Base-by-base conservation (phyloP, 64 coral and sea anemone genomes). In the Actinia tenebrosa region DNA sequence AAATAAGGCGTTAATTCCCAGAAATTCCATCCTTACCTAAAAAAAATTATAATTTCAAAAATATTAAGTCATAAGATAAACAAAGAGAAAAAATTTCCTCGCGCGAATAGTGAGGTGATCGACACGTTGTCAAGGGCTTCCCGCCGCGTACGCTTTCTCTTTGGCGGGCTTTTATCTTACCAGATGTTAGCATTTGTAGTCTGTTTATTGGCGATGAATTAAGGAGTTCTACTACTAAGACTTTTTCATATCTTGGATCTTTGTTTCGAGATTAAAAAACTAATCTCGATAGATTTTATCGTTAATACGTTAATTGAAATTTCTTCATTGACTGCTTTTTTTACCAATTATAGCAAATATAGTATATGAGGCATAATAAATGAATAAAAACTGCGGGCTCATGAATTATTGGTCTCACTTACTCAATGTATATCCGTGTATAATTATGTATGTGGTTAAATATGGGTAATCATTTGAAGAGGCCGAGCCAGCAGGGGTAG, bases 141-240 rank as follows among this genome's bases (percentile, higher is more conserved):
- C 69, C 69, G 63, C 69, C 69, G 69, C 69, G 69, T 10, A 25
- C 69, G 69, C 27, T 14, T 75, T 75, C 8, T 75, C 25, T 75
- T 75, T 75, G 25, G 69, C 23, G 69, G 69, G 69, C 69, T 75
- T 75, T 75, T 75, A 75, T 75, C 25, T 75, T 2, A 11, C 69
- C 69, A 75, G 69, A 75, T 75, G 69, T 14, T 43, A 75, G 25
- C 69, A 75, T 75, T 75, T 75, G 69, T 75, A 75, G 69, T 30
- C 11, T 43, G 69, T 42, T 75, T 75, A 75, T 75, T 69, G 27
- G 69, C 27, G 7, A 75, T 13, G 25, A 75, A 75, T 75, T 75
- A 42, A 75, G 26, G 69, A 75, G 69, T 42, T 75, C 42, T 66
- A n/a, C 4, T 30, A 66, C 7, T 75, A 75, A 75, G 25, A 75